Base-by-base conservation (phyloP, 2,797 vertebrate genomes). In the Podargus strigoides region DNA sequence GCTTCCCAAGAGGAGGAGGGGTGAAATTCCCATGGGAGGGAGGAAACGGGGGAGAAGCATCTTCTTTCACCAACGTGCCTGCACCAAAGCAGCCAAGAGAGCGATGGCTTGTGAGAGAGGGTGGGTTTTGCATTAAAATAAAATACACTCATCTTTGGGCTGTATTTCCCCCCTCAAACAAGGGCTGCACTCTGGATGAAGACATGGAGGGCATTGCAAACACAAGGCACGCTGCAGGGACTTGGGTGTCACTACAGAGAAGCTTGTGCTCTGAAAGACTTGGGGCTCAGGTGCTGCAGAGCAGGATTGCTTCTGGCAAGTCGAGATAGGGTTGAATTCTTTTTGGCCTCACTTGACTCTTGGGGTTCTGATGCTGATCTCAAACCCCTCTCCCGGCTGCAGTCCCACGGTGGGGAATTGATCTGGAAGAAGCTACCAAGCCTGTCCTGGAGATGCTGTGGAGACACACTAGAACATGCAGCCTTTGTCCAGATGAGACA, bases 301-400 rank as follows among this genome's bases (percentile, higher is more conserved):
- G 24, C 14, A 26, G 44, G 36, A 72, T 4, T 59, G 10, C 28
- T 50, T 41, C 70, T 53, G 21, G 14, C 9, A 44, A 60, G 26
- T 4, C 12, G 18, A 15, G 20, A 21, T 0, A 21, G 21, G 14
- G 34, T 14, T 59, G 14, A 44, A 1, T 1, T 2, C n/a, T n/a
- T 78, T 44, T n/a, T 34, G 30, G 53, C 20, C 50, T 32, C 27
- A 7, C 10, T 3, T 37, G 18, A 12, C 42, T 19, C 27, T 39
- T 4, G 5, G 14, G 14, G 17, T 74, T 42, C 42, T 15, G 4
- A 21, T 34, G 26, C 14, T 83, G 47, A 46, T 13, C 64, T 36
- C 77, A 67, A 39, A 47, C 12, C 26, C 9, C 7, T 30, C 52
- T 84, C 36, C 42, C 10, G 6, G 18, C 34, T 82, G 28, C 42